Conservation (phyloP, 2,113 vertebrate species). For the Nothoprocta perdicaria region DNA sequence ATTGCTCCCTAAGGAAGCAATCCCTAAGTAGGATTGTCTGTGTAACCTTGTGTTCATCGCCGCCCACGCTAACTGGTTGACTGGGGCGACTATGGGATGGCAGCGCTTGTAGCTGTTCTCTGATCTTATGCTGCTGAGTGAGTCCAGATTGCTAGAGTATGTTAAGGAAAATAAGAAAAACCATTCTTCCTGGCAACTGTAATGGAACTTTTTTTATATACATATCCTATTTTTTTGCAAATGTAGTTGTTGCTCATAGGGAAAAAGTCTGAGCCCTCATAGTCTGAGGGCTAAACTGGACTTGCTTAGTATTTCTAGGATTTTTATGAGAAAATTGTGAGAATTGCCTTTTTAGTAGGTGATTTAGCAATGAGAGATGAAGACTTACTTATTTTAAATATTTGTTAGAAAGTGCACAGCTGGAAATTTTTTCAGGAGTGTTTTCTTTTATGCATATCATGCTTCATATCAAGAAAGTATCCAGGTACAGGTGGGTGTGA, state of each 20-base stretch:
- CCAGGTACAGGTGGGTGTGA: background rate
- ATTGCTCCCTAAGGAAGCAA: too few relatives aligned
- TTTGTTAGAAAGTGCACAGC: background rate
- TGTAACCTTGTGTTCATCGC: background rate
- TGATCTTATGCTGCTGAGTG: accelerated
- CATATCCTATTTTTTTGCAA: accelerated
- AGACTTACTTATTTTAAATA: background rate
- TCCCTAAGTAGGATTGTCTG: background rate
- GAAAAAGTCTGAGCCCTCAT: too few relatives aligned
- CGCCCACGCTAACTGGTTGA: background rate
- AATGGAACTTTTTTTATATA: background rate
- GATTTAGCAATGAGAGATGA: background rate
- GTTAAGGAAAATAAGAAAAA: background rate
- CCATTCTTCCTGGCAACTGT: background rate
- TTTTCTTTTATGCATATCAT: background rate
- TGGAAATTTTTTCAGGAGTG: background rate
- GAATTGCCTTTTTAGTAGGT: background rate
- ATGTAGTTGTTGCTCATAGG: background rate
- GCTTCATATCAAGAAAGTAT: background rate
- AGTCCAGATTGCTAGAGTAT: background rate
- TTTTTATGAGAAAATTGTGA: background rate
- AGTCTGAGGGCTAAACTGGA: background rate
- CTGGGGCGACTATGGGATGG: accelerated
- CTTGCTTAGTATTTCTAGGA: background rate
- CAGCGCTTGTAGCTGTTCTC: accelerated